Evolutionary conservation across 2,113 vertebrate species (phyloP).

Genomic region (Trinectes maculatus): DNA sequence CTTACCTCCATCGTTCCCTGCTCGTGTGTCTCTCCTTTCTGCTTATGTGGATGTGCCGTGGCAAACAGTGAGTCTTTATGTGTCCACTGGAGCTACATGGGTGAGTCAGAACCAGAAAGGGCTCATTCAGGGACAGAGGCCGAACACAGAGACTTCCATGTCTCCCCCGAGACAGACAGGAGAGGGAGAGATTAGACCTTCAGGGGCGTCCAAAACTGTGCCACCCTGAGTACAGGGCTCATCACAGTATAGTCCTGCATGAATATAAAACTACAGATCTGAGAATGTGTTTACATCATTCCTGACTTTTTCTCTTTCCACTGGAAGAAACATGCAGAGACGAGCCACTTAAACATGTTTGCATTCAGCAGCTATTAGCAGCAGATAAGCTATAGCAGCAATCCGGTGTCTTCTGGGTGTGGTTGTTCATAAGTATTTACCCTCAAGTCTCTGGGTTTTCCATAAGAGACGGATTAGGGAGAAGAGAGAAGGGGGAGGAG

Average conservation of each 20-base stretch:
- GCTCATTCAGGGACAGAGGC: slow-evolving; percentile 67
- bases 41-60: slow-evolving; percentile 54
- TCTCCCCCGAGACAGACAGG: slow-evolving; percentile 37
- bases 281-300: neutral
- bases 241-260: neutral
- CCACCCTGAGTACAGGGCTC: slow-evolving; percentile 1
- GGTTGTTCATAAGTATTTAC: slow-evolving; percentile 63
- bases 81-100: slow-evolving; percentile 47
- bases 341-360: neutral
- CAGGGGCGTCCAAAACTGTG: slow-evolving; percentile 21
- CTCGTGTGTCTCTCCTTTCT: slow-evolving; percentile 37
- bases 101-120: slow-evolving; percentile 74
- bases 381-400: slow-evolving; percentile 42
- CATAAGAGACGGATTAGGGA: slow-evolving; percentile 54
- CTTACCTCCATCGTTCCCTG: slow-evolving; percentile 31
- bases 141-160: slow-evolving; percentile 69
- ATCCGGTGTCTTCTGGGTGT: slow-evolving; percentile 64
- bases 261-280: slow-evolving; percentile 12
- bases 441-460: slow-evolving; percentile 65
- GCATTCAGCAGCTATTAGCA: slow-evolving; percentile 26
- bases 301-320: neutral
- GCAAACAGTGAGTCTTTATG: slow-evolving; percentile 73
- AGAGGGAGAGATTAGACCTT: slow-evolving; percentile 38
- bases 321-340: slow-evolving; percentile 12
- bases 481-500: slow-evolving; percentile 49